phyloP scores from a whole-genome alignment of 2,113 vertebrate genomes.

The Chloroceryle aenea region DNA sequence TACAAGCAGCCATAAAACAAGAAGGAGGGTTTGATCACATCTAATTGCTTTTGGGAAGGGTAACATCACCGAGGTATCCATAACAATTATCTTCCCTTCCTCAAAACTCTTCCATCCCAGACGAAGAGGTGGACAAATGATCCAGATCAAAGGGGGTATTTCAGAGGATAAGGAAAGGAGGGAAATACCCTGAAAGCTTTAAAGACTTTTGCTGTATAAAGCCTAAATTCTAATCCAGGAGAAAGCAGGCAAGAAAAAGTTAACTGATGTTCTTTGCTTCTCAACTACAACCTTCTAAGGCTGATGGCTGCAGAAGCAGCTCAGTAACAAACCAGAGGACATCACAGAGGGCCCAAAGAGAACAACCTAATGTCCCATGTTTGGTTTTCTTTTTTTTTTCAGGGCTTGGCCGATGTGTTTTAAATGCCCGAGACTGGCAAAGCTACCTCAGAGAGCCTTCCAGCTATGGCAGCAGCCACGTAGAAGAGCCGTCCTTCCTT shows the following conservation, averaged over 20 bases:
- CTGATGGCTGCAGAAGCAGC: not conserved
- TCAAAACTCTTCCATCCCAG: not conserved
- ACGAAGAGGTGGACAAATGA: not conserved
- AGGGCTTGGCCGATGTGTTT: not conserved
- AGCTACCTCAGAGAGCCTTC: not conserved
- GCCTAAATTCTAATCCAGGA: not conserved
- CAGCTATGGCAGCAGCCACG: not conserved
- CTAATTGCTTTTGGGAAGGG: slow-evolving; percentile 37
- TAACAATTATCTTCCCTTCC: not conserved
- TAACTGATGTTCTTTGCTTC: not conserved
- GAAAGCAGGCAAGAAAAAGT: not conserved
- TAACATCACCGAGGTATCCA: not conserved
- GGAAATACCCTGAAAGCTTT: not conserved
- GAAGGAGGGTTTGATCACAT: not conserved
- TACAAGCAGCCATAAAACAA: slow-evolving; percentile 2
- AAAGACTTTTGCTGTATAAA: not conserved
- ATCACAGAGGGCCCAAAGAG: not conserved
- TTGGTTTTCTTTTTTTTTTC: not conserved
- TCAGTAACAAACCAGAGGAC: not conserved
- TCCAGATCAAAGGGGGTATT: not conserved
- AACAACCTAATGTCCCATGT: not conserved
- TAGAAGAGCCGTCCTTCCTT: not conserved
- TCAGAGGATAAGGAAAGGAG: not conserved
- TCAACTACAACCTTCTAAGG: not conserved
- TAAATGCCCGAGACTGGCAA: not conserved